Percentiles rank a stretch among this genome's conserved stretches.
phyloP scores from a whole-genome alignment of 2,797 vertebrate species.

The Trematomus bernacchii region DNA sequence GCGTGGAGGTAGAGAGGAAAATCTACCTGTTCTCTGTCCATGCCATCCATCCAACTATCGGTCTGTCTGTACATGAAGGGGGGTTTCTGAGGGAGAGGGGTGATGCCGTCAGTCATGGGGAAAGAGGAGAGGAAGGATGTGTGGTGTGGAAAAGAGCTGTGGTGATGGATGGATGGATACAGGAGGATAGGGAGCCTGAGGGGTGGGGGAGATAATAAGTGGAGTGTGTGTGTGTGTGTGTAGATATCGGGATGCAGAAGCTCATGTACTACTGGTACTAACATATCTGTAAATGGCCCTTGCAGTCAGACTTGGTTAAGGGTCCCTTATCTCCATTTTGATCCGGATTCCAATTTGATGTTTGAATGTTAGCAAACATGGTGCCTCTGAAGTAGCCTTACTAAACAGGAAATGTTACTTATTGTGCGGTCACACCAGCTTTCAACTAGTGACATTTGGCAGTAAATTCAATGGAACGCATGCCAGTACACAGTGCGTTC shows the following conservation, averaged over 20 bases:
- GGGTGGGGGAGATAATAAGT: slow-evolving; percentile 1
- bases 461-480: neutral
- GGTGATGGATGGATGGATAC: slow-evolving; percentile 24
- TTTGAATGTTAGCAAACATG: neutral
- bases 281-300: neutral
- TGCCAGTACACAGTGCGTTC: neutral
- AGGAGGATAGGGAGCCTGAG: neutral
- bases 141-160: slow-evolving; percentile 14
- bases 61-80: slow-evolving; percentile 28
- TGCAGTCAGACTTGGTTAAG: neutral
- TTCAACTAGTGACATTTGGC: neutral
- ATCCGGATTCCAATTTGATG: neutral
- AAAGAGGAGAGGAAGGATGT: slow-evolving; percentile 17
- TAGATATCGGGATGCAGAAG: neutral
- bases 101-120: slow-evolving; percentile 29
- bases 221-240: neutral
- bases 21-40: slow-evolving; percentile 52
- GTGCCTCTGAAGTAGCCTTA: neutral
- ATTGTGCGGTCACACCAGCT: neutral
- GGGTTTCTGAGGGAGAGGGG: neutral
- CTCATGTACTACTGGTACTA: neutral
- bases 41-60: slow-evolving; percentile 43
- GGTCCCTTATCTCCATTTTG: neutral
- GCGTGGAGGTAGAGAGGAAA: slow-evolving; percentile 53
- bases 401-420: neutral